phyloP scores from a whole-genome alignment of 1,140 invertebrate species.

The Polypedilum pembai region DNA sequence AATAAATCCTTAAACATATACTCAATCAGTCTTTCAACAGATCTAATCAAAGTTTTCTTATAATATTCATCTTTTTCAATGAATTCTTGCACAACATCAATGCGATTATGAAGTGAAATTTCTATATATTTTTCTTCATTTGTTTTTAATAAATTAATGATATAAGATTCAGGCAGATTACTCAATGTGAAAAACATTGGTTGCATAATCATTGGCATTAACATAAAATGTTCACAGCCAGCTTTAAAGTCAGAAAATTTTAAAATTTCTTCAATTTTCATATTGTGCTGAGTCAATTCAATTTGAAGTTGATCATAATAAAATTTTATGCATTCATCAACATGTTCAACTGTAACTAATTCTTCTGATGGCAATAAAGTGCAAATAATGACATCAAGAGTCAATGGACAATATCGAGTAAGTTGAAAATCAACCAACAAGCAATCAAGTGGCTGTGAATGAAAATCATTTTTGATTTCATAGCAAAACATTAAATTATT shows the following conservation, averaged over 20 bases:
- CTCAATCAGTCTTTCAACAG: conserved; percentile 21
- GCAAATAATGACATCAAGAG: conserved; percentile 45
- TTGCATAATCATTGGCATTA: conserved; percentile 5
- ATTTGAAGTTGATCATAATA: conserved; percentile 19
- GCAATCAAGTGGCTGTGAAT: conserved; percentile 42
- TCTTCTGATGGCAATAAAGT: neutral
- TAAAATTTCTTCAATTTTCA: neutral
- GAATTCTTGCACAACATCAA: neutral
- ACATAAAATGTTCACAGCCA: conserved; percentile 19
- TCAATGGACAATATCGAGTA: conserved; percentile 48
- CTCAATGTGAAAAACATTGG: neutral
- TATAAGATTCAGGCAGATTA: neutral
- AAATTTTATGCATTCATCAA: neutral
- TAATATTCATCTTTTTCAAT: conserved; percentile 20
- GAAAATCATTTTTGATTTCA: conserved; percentile 33
- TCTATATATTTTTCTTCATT: conserved; percentile 6
- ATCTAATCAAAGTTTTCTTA: neutral
- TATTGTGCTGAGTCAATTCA: neutral
- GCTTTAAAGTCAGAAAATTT: neutral
- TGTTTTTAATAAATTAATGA: neutral
- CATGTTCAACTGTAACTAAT: neutral
- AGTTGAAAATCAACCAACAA: conserved; percentile 54
- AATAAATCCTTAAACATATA: conserved; percentile 16
- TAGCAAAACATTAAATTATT: conserved; percentile 57
- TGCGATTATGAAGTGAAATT: neutral